Evolutionary conservation across 2,888 invertebrate species (phyloP), one percentile per base, ranked within the genome.

Genomic region (Diploptera punctata): DNA sequence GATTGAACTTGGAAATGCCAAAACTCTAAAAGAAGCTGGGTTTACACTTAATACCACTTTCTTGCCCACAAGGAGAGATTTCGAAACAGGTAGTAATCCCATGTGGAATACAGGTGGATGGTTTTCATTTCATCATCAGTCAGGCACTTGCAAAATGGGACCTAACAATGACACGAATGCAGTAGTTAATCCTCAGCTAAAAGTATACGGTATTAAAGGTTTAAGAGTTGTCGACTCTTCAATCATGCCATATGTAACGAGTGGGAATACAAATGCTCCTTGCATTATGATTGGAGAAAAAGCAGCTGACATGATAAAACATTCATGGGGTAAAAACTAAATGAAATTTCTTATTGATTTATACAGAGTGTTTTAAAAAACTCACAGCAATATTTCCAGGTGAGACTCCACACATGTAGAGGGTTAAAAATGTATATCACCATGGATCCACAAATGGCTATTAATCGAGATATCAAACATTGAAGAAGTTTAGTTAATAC

Each of bases 131-230:
- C 52, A 52, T 21, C 52, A 52, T 19, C 52, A 52, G 10, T 18
- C 52, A 7, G 52, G 52, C 9, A 57, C 57, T 1, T 57, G 57
- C 10, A 57, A 57, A 29, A 57, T 57, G 57, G 57, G 57, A 2
- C 29, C 57, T 1, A n/a, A 13, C 2, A 31, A 18, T 0, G 57
- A 57, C n/a, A 1, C 29, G 3, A 16, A 9, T 0, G 57, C 57
- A n/a, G 31, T 57, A 16, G 57, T 57, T 4, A 29, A 57, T 57
- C 57, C 31, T 9, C 16, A 29, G n/a, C n/a, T 57, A 3, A 57
- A 10, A 16, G 57, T 57, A 3, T 16, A 31, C n/a, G 57, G 57
- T 1, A 16, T 57, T 2, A 2, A 16, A n/a, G 1, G 31, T 1
- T n/a, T 57, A 5, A 13, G 57, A 29, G 57, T 57, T 2, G 57